phyloP scores from a whole-genome alignment of 1,140 invertebrate genomes.

The Drosophila arizonae region DNA sequence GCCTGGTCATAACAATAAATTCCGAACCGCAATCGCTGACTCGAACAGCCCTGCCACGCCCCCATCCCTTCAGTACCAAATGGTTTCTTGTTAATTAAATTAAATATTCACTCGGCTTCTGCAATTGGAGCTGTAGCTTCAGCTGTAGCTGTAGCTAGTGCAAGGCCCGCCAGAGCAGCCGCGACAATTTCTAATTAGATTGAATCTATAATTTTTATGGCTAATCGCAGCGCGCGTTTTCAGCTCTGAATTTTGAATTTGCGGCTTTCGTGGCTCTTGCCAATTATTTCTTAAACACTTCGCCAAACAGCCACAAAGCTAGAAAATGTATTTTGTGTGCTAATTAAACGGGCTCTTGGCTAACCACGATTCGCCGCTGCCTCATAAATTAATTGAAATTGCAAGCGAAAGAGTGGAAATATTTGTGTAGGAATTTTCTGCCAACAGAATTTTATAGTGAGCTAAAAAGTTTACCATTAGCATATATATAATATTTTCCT shows the following conservation, averaged over 20 bases:
- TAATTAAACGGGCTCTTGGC: slow-evolving; percentile 51
- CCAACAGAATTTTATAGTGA: too few species aligned
- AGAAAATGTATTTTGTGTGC: slow-evolving; percentile 64
- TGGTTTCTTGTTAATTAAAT: slow-evolving; percentile 81
- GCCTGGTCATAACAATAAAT: slow-evolving; percentile 79
- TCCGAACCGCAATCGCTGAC: slow-evolving; percentile 42
- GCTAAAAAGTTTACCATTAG: too few species aligned
- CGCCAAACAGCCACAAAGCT: slow-evolving; percentile 28
- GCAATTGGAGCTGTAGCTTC: background rate
- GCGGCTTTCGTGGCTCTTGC: slow-evolving; percentile 36
- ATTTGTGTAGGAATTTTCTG: background rate
- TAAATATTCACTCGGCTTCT: slow-evolving; percentile 70
- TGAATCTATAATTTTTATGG: slow-evolving; percentile 83
- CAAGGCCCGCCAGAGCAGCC: slow-evolving; percentile 17
- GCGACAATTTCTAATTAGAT: slow-evolving; percentile 82
- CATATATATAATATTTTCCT: too few species aligned
- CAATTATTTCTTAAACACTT: slow-evolving; percentile 39
- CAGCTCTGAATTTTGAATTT: slow-evolving; percentile 73
- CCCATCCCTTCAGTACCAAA: slow-evolving; percentile 35
- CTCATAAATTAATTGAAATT: slow-evolving; percentile 51
- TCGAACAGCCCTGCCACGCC: background rate
- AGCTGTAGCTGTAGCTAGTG: slow-evolving; percentile 20
- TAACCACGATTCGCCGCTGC: background rate
- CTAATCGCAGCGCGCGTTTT: slow-evolving; percentile 66
- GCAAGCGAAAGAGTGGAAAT: background rate